phyloP scores from a whole-genome alignment of 2,113 vertebrate genomes.

The Entomyzon cyanotis region DNA sequence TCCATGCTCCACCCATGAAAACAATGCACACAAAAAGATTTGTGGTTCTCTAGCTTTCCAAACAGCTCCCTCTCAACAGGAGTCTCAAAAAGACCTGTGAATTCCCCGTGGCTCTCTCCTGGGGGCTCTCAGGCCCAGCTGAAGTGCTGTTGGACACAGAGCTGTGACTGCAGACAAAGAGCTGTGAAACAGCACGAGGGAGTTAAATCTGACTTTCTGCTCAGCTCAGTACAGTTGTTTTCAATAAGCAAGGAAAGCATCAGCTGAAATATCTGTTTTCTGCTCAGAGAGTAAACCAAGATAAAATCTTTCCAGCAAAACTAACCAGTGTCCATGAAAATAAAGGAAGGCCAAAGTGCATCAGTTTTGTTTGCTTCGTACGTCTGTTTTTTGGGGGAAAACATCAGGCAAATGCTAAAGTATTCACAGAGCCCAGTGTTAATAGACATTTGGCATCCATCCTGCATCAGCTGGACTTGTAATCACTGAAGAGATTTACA shows the following conservation, averaged over 20 bases:
- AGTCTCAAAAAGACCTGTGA: neutral
- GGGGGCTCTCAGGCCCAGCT: neutral
- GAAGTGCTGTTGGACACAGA: neutral
- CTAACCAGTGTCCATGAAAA: neutral
- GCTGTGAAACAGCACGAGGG: neutral
- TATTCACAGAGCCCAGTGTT: neutral
- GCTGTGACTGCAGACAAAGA: neutral
- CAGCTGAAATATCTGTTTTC: neutral
- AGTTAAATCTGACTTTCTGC: neutral
- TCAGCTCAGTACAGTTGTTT: neutral
- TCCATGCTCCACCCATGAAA: neutral
- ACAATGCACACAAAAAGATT: accelerated
- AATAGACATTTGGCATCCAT: constrained; percentile 20
- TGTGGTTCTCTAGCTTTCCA: neutral
- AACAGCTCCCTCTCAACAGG: neutral
- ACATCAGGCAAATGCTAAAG: neutral
- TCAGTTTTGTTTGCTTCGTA: neutral
- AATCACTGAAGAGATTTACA: constrained; percentile 9
- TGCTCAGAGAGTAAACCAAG: constrained; percentile 5
- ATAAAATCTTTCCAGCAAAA: constrained; percentile 32
- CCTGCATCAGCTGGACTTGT: constrained; percentile 11
- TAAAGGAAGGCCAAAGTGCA: constrained; percentile 10
- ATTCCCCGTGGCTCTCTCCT: neutral
- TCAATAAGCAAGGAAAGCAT: neutral
- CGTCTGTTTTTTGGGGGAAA: neutral